A percentile compares a stretch with the other conserved stretches of the same genome.
phyloP scores from a whole-genome alignment of 2,888 invertebrate genomes.

The Metallyticus violacea region DNA sequence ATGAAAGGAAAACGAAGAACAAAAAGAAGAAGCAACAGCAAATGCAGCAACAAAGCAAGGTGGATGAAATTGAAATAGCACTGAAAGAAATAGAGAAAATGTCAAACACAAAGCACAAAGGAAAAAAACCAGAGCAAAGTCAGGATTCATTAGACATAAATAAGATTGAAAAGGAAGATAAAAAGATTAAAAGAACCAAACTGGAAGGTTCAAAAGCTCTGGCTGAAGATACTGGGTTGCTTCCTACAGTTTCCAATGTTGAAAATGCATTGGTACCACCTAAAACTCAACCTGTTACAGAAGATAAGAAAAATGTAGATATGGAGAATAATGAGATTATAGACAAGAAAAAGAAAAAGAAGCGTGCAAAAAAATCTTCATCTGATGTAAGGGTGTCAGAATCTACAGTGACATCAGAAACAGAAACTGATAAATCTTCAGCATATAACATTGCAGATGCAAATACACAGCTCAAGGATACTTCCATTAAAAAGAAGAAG shows the following conservation, averaged over 20 bases:
- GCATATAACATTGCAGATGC: background rate
- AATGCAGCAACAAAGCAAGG: slow-evolving; percentile 25
- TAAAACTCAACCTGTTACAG: background rate
- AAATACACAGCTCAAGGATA: background rate
- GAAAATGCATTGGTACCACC: background rate
- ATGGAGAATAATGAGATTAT: too few relatives aligned
- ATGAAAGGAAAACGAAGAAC: slow-evolving; percentile 26
- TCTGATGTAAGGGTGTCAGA: background rate
- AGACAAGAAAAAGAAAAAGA: background rate
- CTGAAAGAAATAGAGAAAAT: slow-evolving; percentile 48
- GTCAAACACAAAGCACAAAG: slow-evolving; percentile 32
- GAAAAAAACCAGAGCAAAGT: slow-evolving; percentile 4
- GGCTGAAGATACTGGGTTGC: background rate
- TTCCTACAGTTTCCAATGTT: background rate
- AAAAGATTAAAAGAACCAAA: background rate
- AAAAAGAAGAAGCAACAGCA: slow-evolving; percentile 14
- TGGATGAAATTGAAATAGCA: slow-evolving; percentile 51
- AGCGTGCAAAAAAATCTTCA: background rate
- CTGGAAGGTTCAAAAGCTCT: background rate
- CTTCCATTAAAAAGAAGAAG: background rate
- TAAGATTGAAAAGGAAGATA: background rate
- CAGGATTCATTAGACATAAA: background rate
- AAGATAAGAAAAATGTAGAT: background rate
- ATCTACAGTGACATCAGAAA: background rate
- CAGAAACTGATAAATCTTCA: background rate